These are phyloP conservation scores for Helarctos malayanus DNA, from an alignment of 2,797 vertebrate genomes.

Conservation along the genomic window DNA sequence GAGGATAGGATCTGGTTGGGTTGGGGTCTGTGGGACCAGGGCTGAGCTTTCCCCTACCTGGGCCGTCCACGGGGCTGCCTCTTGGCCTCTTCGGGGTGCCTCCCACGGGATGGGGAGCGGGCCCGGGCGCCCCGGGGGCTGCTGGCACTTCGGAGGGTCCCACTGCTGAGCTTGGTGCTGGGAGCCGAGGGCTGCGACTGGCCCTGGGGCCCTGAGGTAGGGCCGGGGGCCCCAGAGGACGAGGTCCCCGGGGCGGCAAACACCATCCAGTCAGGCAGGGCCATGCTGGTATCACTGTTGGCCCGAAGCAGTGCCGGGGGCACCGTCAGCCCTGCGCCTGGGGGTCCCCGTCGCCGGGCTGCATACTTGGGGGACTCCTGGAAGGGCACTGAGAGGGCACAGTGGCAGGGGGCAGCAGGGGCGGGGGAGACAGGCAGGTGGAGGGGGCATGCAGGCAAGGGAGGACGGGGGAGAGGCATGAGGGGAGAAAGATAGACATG, in stretches of 20 bases:
- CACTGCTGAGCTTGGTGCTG: conserved; percentile 92
- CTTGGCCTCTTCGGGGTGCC: conserved; percentile 94
- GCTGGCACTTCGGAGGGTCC: conserved; percentile 95
- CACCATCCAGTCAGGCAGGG: conserved; percentile 95
- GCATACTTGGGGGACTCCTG: conserved; percentile 96
- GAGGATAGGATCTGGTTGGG: too few relatives aligned
- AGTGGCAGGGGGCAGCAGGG: not conserved
- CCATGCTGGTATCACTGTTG: conserved; percentile 97
- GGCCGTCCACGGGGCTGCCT: conserved; percentile 94
- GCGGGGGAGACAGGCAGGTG: not conserved
- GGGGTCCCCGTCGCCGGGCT: conserved; percentile 92
- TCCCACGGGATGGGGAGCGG: conserved; percentile 93
- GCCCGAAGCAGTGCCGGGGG: conserved; percentile 94
- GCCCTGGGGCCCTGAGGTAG: conserved; percentile 83
- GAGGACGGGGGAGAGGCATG: not conserved
- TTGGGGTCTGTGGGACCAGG: not conserved
- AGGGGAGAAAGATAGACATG: conserved; percentile 26
- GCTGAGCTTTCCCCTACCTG: conserved; percentile 88
- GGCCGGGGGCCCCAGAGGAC: conserved; percentile 89
- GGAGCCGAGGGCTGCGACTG: conserved; percentile 89
- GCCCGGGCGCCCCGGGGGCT: conserved; percentile 95
- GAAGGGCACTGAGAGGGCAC: conserved; percentile 92
- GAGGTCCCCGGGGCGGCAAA: conserved; percentile 88
- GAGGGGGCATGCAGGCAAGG: not conserved
- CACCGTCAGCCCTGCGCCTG: conserved; percentile 89